phyloP scores from a whole-genome alignment of 2,888 invertebrate genomes.

The Meganola albula region DNA sequence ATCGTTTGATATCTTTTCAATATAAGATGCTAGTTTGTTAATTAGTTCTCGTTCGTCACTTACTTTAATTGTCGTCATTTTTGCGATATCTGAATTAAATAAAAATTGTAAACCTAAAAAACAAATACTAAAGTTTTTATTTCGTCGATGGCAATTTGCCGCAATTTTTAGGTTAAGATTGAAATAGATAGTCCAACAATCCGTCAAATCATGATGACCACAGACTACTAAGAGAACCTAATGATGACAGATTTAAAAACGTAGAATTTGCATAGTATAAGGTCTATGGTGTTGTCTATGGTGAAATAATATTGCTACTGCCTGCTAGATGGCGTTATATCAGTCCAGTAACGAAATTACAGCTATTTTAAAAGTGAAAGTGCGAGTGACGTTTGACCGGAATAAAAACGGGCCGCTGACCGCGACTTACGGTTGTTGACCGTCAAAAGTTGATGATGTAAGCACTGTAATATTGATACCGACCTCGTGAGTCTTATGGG shows the following conservation, averaged over 20 bases:
- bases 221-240: no score
- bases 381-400: no score
- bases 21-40: constrained; percentile 76
- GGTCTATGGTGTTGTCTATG: no score
- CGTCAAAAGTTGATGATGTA: constrained; percentile 62
- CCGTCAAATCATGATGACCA: no score
- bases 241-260: no score
- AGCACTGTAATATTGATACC: constrained; percentile 33
- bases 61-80: constrained; percentile 68
- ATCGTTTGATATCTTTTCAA: constrained; percentile 81
- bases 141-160: no score
- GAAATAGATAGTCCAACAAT: no score
- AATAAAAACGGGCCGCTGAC: constrained; percentile 48
- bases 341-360: constrained; percentile 1
- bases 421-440: constrained; percentile 68
- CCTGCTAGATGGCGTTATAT: constrained; percentile 21
- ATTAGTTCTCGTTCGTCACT: constrained; percentile 78
- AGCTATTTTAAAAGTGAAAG: constrained; percentile 61
- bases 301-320: constrained; percentile 13
- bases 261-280: no score
- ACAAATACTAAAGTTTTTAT: not conserved
- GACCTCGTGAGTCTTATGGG: constrained; percentile 15
- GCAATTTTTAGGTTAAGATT: no score
- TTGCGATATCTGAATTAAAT: constrained; percentile 10
- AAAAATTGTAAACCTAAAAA: no score